Evolutionary conservation across 2,888 invertebrate species (phyloP), one percentile per base, ranked within the genome.

Genomic region (Caenorhabditis japonica): DNA sequence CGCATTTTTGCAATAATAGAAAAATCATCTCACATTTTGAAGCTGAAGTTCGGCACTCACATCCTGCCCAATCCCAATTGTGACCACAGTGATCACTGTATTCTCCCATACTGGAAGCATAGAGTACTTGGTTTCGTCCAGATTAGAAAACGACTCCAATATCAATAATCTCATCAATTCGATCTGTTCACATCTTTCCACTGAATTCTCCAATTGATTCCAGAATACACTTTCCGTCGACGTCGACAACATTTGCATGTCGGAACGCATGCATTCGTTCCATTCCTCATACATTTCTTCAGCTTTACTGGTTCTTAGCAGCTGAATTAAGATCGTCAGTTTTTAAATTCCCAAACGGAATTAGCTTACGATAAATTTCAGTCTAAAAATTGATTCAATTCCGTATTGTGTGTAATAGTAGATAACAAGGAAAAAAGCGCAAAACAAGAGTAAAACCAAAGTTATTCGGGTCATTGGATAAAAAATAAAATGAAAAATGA

Each of bases 121-220:
- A 5, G 71, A 62, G 23, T 69, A 66, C 30, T 77, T 77, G 1
- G 68, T 71, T 36, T 77, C 77, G 38, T 77, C 77, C 36, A 39
- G 17, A 38, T 77, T 77, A 3, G 33, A 10, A 51, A 61, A 71
- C 10, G 46, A 56, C 15, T 59, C 33, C 21, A 77, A 58, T 8
- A 38, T 23, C 5, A 70, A 21, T 8, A 41, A 21, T 17, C n/a
- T 51, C 44, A 68, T 43, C 4, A 13, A 36, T 0, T 23, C 21
- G 12, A 55, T 8, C 4, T 4, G 15, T 15, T 66, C 66, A 30
- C 66, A 66, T 25, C 34, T 66, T 34, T 58, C 51, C 8, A 66
- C 39, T 0, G 58, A 44, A 27, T 52, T 51, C 38, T 58, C 56
- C 17, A 66, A 19, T 27, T 25, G 15, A 27, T 39, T 52, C 66